Evolutionary conservation across 64 coral and sea anemone species (phyloP).

Genomic region (Exaiptasia diaphana): DNA sequence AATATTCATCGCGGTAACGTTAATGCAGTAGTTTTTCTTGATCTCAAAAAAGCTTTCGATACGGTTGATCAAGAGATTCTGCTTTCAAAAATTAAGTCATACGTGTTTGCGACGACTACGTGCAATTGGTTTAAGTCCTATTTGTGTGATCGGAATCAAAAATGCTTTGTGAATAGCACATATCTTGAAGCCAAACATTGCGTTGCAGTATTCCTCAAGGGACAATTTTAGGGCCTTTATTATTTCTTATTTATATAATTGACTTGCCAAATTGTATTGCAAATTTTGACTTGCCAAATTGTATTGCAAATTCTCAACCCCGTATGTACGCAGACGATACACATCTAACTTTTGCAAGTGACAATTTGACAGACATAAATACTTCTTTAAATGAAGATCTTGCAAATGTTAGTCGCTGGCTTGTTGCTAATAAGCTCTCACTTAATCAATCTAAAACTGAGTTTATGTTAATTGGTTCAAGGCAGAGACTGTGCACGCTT

Average conservation of each 20-base stretch:
- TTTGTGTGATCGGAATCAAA: conserved; percentile 7
- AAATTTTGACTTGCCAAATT: too few relatives aligned
- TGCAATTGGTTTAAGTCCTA: conserved; percentile 4
- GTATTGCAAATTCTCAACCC: conserved; percentile 23
- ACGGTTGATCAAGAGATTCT: conserved; percentile 1
- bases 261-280: too few relatives aligned
- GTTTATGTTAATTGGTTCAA: conserved; percentile 29
- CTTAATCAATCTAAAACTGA: conserved; percentile 26
- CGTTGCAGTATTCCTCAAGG: conserved; percentile 12
- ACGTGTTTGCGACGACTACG: not conserved
- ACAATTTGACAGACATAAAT: conserved; percentile 1
- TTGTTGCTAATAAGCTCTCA: conserved; percentile 13
- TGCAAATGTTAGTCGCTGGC: conserved; percentile 7
- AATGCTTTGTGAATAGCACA: conserved; percentile 28
- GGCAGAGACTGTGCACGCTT: conserved; percentile 6
- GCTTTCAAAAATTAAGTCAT: not conserved
- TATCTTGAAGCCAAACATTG: not conserved
- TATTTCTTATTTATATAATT: conserved; percentile 31
- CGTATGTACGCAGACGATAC: conserved; percentile 38
- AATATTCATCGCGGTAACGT: not conserved
- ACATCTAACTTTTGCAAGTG: conserved; percentile 1
- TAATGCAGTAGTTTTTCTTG: conserved; percentile 1
- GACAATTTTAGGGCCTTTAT: conserved; percentile 32
- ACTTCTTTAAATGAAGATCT: conserved; percentile 21
- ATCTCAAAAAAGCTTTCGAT: not conserved